phyloP scores from a whole-genome alignment of 2,888 invertebrate species.

The Leptodirus hochenwartii region DNA sequence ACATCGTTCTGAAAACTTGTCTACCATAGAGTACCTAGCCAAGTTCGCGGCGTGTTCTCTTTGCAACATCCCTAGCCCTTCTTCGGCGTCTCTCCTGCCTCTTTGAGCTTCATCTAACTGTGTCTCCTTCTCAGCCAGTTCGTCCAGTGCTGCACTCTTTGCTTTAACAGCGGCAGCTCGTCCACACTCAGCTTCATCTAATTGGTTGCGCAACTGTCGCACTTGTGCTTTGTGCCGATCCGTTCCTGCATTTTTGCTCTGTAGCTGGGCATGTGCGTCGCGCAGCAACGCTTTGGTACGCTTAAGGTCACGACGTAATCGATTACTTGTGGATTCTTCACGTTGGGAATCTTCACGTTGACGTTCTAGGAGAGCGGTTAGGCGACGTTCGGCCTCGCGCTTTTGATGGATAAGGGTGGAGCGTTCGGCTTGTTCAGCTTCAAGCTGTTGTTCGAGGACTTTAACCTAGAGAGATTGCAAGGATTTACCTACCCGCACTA shows the following conservation, averaged over 20 bases:
- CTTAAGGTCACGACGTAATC: slow-evolving; percentile 71
- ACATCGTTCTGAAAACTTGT: too few species aligned
- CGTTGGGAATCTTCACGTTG: slow-evolving; percentile 53
- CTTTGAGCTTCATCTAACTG: slow-evolving; percentile 60
- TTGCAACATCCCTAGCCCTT: too few species aligned
- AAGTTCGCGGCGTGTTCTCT: too few species aligned
- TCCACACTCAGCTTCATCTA: slow-evolving; percentile 83
- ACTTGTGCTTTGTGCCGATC: slow-evolving; percentile 41
- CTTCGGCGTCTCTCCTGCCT: too few species aligned
- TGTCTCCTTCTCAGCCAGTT: slow-evolving; percentile 64
- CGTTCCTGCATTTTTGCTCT: slow-evolving; percentile 73
- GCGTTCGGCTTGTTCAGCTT: slow-evolving; percentile 85
- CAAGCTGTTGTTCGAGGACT: slow-evolving; percentile 80
- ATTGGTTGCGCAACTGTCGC: slow-evolving; percentile 37
- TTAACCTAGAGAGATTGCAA: slow-evolving; percentile 17
- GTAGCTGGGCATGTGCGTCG: slow-evolving; percentile 83
- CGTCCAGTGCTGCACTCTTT: slow-evolving; percentile 69
- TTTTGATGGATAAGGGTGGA: slow-evolving; percentile 73
- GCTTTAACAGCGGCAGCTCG: slow-evolving; percentile 72
- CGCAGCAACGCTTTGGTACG: slow-evolving; percentile 76
- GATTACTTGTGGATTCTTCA: slow-evolving; percentile 51
- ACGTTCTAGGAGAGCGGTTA: slow-evolving; percentile 60
- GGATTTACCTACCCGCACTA: background rate
- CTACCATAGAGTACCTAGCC: too few species aligned
- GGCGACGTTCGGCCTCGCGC: slow-evolving; percentile 74